These are phyloP conservation scores for Zhengitettix transpicula DNA, from an alignment of 2,888 invertebrate species.

Conservation along the genomic window DNA sequence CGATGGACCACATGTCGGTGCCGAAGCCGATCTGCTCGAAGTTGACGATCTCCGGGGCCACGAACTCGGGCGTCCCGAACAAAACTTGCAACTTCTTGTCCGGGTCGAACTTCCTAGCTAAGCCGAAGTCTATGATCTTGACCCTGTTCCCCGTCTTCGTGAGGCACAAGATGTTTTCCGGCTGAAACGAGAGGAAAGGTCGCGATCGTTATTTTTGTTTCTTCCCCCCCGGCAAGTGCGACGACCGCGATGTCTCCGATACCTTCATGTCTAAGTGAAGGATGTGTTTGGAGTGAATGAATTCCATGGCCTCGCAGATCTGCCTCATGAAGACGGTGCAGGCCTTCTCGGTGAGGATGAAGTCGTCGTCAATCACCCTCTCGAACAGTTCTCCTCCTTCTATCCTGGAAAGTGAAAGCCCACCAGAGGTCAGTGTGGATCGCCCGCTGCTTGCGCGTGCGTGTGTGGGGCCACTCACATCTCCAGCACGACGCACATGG, in stretches of 20 bases:
- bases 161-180: constrained; percentile 94
- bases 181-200: constrained; percentile 39
- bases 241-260: background rate
- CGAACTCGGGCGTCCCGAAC: constrained; percentile 97
- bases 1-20: constrained; percentile 98
- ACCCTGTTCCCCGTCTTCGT: constrained; percentile 94
- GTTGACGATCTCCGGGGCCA: constrained; percentile 96
- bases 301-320: constrained; percentile 94
- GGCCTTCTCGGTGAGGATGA: constrained; percentile 87
- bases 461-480: constrained; percentile 62
- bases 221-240: no score
- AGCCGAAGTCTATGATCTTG: constrained; percentile 96
- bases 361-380: constrained; percentile 95
- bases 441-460: no score
- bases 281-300: constrained; percentile 89
- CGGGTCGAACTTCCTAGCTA: constrained; percentile 84
- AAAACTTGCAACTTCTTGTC: constrained; percentile 83
- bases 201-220: background rate
- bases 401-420: constrained; percentile 48
- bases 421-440: no score
- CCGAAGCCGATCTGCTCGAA: constrained; percentile 92
- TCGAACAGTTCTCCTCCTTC: constrained; percentile 98
- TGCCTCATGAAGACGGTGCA: constrained; percentile 95
- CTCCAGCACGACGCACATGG: constrained; percentile 94
- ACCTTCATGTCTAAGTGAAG: constrained; percentile 97